phyloP scores from a whole-genome alignment of 2,113 vertebrate species.

The Crotophaga sulcirostris region DNA sequence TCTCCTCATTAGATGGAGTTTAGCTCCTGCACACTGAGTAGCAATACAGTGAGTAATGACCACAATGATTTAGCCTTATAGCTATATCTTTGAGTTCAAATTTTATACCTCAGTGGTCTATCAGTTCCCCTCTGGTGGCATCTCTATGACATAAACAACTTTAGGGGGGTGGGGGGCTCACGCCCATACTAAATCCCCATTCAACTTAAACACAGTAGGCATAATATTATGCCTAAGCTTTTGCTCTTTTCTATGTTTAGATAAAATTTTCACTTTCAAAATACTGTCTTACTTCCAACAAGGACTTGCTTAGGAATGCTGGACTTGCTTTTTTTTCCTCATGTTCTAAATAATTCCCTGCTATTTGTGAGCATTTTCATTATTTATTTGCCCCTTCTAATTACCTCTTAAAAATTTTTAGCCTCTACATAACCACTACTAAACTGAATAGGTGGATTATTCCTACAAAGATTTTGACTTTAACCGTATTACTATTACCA shows the following conservation, averaged over 20 bases:
- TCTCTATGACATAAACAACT: background rate
- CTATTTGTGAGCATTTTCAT: background rate
- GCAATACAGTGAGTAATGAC: background rate
- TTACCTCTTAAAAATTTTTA: background rate
- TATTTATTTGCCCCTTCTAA: background rate
- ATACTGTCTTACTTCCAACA: background rate
- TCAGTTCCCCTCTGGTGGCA: background rate
- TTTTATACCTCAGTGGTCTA: background rate
- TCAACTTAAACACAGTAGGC: background rate
- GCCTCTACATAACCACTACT: background rate
- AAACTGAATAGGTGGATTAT: background rate
- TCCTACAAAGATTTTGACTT: background rate
- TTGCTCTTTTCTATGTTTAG: background rate
- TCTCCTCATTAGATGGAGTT: background rate
- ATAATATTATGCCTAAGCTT: background rate
- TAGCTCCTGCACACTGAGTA: background rate
- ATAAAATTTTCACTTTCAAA: background rate
- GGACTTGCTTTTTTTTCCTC: background rate
- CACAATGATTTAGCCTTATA: background rate
- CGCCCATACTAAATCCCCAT: background rate
- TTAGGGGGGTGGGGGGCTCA: accelerated
- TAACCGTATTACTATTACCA: background rate
- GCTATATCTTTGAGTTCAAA: background rate
- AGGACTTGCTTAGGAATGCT: background rate
- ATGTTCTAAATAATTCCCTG: background rate